phyloP scores from a whole-genome alignment of 2,113 vertebrate species.

The Thomomys bottae region DNA sequence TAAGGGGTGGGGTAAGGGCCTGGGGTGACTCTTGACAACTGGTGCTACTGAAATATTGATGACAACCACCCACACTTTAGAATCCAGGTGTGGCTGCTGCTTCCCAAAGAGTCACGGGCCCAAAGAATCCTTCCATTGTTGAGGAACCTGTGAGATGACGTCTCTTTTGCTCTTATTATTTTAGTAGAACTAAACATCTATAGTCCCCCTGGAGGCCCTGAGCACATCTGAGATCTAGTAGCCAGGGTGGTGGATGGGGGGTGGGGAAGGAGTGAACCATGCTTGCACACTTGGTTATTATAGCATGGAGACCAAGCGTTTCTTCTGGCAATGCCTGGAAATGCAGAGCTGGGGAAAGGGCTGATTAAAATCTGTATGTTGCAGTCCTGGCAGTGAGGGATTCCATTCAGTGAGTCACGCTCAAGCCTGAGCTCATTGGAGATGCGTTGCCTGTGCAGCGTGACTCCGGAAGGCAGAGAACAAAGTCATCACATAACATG shows the following conservation, averaged over 20 bases:
- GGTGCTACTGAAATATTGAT: not conserved
- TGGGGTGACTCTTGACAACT: not conserved
- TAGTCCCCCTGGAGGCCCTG: not conserved
- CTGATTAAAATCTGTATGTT: not conserved
- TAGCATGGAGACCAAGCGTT: not conserved
- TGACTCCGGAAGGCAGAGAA: not conserved
- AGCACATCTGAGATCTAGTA: not conserved
- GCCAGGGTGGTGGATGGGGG: not conserved
- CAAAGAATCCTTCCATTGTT: not conserved
- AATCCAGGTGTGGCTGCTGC: conserved; percentile 26
- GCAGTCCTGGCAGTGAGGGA: not conserved
- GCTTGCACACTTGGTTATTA: not conserved
- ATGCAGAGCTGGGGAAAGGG: not conserved
- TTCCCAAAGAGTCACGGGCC: not conserved
- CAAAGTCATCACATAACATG: not conserved
- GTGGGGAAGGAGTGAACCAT: too few species aligned
- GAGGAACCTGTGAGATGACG: not conserved
- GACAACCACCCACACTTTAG: not conserved
- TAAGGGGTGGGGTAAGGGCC: not conserved
- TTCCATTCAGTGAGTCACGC: conserved; percentile 11
- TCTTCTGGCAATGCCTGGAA: not conserved
- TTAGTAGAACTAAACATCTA: not conserved
- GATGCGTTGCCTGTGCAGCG: not conserved
- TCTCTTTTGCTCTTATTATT: not conserved
- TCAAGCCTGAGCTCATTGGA: conserved; percentile 51